Evolutionary conservation across 1,140 invertebrate species (phyloP).

Genomic region (Drosophila saltans): DNA sequence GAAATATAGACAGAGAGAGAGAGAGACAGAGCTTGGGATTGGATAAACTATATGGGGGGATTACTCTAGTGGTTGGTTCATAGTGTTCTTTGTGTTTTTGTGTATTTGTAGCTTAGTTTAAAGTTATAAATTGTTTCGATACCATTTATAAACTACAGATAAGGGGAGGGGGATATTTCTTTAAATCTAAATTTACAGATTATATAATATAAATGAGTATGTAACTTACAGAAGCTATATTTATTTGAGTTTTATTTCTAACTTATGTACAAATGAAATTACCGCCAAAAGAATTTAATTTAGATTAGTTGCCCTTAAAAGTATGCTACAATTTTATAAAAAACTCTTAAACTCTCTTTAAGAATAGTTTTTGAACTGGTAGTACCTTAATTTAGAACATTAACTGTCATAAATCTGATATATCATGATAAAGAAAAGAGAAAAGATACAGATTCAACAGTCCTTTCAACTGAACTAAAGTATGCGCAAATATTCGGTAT

Average conservation of each 20-base stretch:
- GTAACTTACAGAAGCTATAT: neutral
- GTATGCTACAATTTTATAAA: too few species aligned
- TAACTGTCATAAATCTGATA: too few species aligned
- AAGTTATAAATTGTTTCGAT: neutral
- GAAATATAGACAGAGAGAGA: conserved; percentile 23
- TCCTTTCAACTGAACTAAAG: too few species aligned
- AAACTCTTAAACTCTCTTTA: too few species aligned
- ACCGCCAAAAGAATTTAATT: neutral
- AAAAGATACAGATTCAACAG: too few species aligned
- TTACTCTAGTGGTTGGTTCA: conserved; percentile 12
- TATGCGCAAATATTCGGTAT: too few species aligned
- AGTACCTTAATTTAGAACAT: too few species aligned
- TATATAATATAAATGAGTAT: neutral
- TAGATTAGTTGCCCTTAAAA: too few species aligned
- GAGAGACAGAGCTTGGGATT: conserved; percentile 29
- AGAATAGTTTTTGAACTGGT: too few species aligned
- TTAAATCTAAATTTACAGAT: neutral
- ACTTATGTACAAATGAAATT: neutral
- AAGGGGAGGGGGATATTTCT: neutral
- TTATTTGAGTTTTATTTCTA: neutral
- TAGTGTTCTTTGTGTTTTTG: conserved; percentile 1
- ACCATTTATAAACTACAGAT: neutral
- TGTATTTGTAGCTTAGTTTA: conserved; percentile 1
- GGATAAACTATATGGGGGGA: conserved; percentile 12
- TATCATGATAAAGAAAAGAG: too few species aligned